Conservation (phyloP, 2,113 vertebrate species). For the Choloepus hoffmanni region DNA sequence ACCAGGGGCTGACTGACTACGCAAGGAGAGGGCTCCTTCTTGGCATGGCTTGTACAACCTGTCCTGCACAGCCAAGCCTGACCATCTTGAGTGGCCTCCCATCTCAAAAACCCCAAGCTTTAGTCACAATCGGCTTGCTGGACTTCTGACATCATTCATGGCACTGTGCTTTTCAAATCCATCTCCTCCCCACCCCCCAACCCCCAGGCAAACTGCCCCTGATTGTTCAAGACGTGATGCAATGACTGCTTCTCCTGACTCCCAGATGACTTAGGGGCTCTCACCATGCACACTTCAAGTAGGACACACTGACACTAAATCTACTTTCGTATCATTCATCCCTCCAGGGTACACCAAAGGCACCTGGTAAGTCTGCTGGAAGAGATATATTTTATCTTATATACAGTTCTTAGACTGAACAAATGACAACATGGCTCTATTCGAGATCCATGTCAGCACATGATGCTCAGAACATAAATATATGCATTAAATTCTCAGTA, state of each 20-base stretch:
- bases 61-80: background rate
- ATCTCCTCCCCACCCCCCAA: background rate
- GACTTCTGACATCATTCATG: fast-evolving
- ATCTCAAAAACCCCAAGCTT: background rate
- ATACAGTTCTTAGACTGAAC: background rate
- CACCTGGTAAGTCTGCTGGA: background rate
- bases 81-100: background rate
- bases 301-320: background rate
- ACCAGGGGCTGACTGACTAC: no score
- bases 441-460: background rate
- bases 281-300: background rate
- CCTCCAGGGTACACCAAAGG: background rate
- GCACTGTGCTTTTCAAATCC: background rate
- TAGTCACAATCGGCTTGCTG: background rate
- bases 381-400: background rate
- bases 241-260: background rate
- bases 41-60: background rate
- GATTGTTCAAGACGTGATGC: background rate
- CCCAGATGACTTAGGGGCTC: fast-evolving
- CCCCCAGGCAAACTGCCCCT: background rate
- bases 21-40: background rate
- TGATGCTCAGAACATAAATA: background rate
- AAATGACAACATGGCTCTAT: background rate
- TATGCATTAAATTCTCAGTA: background rate
- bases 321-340: background rate